phyloP scores from a whole-genome alignment of 2,888 invertebrate genomes.

The Chironomus riparius region DNA sequence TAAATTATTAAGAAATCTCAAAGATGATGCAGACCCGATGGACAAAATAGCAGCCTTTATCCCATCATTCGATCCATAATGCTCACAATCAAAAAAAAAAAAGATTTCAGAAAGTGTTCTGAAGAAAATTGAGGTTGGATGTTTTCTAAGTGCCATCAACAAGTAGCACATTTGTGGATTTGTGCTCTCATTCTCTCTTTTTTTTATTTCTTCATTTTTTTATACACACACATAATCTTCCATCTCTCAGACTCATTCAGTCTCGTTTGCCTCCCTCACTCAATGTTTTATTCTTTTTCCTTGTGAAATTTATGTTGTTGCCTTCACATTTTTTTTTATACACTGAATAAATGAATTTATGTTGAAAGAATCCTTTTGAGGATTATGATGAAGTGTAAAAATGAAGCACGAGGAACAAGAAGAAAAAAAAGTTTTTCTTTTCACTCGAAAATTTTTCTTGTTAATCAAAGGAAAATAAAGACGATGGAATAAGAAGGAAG shows the following conservation, averaged over 20 bases:
- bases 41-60: too few relatives aligned
- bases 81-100: too few relatives aligned
- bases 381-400: neutral
- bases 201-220: neutral
- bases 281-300: neutral
- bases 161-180: slow-evolving; percentile 21
- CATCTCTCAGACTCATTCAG: too few relatives aligned
- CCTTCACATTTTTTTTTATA: neutral
- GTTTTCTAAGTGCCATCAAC: slow-evolving; percentile 16
- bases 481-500: too few relatives aligned
- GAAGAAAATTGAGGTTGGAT: neutral
- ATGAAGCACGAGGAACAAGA: too few relatives aligned
- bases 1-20: too few relatives aligned
- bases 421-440: too few relatives aligned
- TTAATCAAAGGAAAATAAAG: too few relatives aligned
- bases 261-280: neutral
- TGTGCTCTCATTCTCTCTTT: neutral
- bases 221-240: neutral
- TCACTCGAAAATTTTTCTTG: too few relatives aligned
- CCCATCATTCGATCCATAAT: too few relatives aligned
- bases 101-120: neutral
- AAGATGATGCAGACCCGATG: too few relatives aligned
- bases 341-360: neutral
- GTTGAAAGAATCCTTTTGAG: neutral
- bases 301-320: neutral